phyloP scores from a whole-genome alignment of 30 jellyfish, hydroid and myxozoan genomes.

The Nemopilema nomurai region DNA sequence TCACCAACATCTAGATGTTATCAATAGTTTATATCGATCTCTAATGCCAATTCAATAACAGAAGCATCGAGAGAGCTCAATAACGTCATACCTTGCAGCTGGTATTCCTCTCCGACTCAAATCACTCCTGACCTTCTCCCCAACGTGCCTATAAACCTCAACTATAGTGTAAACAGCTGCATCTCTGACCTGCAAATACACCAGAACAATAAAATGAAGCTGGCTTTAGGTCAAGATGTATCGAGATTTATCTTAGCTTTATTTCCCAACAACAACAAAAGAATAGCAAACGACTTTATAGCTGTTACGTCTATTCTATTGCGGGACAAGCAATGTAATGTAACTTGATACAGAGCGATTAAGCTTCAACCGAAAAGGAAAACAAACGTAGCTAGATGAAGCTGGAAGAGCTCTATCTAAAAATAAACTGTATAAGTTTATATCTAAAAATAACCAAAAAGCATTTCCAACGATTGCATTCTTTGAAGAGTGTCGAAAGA shows the following conservation, averaged over 20 bases:
- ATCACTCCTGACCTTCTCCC: conserved; percentile 87
- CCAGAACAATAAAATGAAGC: neutral
- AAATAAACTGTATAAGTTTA: too few relatives aligned
- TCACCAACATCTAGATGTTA: too few relatives aligned
- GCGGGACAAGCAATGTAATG: too few relatives aligned
- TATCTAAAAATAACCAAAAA: too few relatives aligned
- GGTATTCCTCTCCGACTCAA: conserved; percentile 75
- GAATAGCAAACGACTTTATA: too few relatives aligned
- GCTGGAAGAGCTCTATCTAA: too few relatives aligned
- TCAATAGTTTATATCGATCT: neutral
- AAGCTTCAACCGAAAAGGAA: too few relatives aligned
- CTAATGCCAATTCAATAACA: neutral
- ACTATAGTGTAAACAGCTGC: conserved; percentile 88
- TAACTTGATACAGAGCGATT: too few relatives aligned
- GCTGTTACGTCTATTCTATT: too few relatives aligned
- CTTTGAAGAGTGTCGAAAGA: too few relatives aligned
- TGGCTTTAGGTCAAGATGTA: neutral
- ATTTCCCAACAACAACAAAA: neutral
- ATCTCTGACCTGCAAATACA: conserved; percentile 81
- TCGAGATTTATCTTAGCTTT: neutral
- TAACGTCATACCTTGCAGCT: conserved; percentile 77
- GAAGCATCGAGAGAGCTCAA: neutral
- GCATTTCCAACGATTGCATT: too few relatives aligned
- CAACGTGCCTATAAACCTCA: conserved; percentile 90
- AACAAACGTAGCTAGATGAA: too few relatives aligned